phyloP scores from a whole-genome alignment of 2,797 vertebrate species.

The Peromyscus attwateri region DNA sequence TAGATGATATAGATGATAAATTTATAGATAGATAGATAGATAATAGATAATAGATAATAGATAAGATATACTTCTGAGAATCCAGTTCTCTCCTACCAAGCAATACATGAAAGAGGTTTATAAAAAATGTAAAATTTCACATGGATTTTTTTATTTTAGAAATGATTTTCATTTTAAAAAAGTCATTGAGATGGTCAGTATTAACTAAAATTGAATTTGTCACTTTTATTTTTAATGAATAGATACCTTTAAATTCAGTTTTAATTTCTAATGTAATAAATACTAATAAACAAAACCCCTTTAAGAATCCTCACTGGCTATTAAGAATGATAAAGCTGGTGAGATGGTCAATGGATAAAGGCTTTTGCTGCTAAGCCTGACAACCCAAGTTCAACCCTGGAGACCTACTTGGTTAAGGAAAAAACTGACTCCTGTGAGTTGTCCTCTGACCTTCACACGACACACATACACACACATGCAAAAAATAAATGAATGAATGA shows the following conservation, averaged over 20 bases:
- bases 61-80: background rate
- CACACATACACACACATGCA: background rate
- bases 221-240: background rate
- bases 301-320: background rate
- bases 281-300: background rate
- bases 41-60: background rate
- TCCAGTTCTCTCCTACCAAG: background rate
- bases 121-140: background rate
- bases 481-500: background rate
- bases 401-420: background rate
- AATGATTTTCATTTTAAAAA: background rate
- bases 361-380: background rate
- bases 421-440: background rate
- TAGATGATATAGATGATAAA: no score
- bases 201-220: background rate
- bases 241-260: background rate
- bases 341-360: background rate
- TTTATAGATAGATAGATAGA: background rate
- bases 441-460: background rate
- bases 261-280: constrained; percentile 36
- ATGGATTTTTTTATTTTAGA: background rate
- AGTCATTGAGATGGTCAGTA: background rate
- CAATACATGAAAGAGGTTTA: background rate
- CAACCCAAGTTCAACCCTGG: background rate
- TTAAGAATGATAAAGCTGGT: background rate